Evolutionary conservation across 2,113 vertebrate genomes (phyloP).

Genomic region (Hippopotamus amphibius): DNA sequence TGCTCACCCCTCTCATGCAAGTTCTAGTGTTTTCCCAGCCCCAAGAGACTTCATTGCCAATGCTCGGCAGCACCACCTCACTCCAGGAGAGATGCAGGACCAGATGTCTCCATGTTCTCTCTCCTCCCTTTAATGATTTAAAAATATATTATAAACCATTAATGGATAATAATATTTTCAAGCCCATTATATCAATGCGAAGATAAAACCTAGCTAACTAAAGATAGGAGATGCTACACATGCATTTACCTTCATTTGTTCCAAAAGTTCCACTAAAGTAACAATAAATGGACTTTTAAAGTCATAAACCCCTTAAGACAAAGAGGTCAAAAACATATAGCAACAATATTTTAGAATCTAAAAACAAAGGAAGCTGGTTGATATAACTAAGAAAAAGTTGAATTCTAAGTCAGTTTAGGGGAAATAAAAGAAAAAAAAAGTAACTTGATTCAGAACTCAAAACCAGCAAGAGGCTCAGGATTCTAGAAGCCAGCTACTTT

Average conservation of each 20-base stretch:
- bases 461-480: neutral
- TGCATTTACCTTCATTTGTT: neutral
- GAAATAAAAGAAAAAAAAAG: neutral
- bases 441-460: neutral
- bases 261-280: neutral
- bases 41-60: neutral
- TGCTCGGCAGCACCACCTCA: neutral
- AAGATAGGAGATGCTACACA: neutral
- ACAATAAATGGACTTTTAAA: neutral
- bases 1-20: neutral
- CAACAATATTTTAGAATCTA: neutral
- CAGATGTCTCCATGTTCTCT: accelerated
- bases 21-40: neutral
- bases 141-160: neutral
- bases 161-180: neutral
- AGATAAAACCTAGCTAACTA: slow-evolving; percentile 17
- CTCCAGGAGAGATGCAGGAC: too few relatives aligned
- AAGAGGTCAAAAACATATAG: neutral
- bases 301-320: neutral
- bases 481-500: neutral
- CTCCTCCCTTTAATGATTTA: neutral
- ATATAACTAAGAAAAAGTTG: neutral
- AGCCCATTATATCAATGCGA: neutral
- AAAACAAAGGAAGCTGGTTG: neutral
- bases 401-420: neutral